These are phyloP conservation scores for Sphaeramia orbicularis DNA, from an alignment of 2,797 vertebrate genomes.

Conservation along the genomic window DNA sequence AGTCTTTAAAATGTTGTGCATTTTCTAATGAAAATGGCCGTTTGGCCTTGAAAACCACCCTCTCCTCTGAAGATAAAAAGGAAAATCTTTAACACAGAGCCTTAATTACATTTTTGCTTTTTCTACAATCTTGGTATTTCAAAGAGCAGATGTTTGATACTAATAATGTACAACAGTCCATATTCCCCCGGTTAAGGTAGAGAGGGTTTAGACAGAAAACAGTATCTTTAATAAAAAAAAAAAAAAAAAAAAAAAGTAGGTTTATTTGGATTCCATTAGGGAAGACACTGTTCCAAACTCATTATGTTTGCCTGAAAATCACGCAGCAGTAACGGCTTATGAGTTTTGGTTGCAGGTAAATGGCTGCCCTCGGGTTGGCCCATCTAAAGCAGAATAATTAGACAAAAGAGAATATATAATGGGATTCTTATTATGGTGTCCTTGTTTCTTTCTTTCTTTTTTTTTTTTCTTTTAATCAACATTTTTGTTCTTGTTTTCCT, in stretches of 20 bases:
- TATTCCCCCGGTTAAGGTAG: not conserved
- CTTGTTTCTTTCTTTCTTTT: slow-evolving; percentile 36
- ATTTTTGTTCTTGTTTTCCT: not conserved
- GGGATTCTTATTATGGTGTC: slow-evolving; percentile 13
- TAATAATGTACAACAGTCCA: not conserved
- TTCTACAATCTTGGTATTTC: slow-evolving; percentile 1
- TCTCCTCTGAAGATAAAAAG: not conserved
- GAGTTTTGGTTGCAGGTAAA: slow-evolving; percentile 62
- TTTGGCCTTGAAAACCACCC: not conserved
- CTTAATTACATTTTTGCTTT: slow-evolving; percentile 19
- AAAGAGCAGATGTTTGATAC: slow-evolving; percentile 13
- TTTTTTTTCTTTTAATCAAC: too few relatives aligned
- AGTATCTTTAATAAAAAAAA: slow-evolving; percentile 10
- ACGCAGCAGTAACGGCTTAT: slow-evolving; percentile 41
- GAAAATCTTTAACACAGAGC: slow-evolving; percentile 6
- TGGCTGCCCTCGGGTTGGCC: slow-evolving; percentile 31
- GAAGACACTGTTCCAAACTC: slow-evolving; percentile 24
- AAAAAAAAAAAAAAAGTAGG: too few relatives aligned
- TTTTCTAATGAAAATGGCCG: too few relatives aligned
- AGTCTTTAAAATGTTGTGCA: too few relatives aligned
- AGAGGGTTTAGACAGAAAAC: slow-evolving; percentile 3
- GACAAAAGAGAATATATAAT: slow-evolving; percentile 47
- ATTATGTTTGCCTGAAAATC: slow-evolving; percentile 44
- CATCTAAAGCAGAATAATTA: slow-evolving; percentile 53
- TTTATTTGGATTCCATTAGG: slow-evolving; percentile 45